Percentiles rank a stretch among this genome's conserved stretches.
Conservation (phyloP, 2,888 invertebrate species). For the Himalopsyche tibetana region DNA sequence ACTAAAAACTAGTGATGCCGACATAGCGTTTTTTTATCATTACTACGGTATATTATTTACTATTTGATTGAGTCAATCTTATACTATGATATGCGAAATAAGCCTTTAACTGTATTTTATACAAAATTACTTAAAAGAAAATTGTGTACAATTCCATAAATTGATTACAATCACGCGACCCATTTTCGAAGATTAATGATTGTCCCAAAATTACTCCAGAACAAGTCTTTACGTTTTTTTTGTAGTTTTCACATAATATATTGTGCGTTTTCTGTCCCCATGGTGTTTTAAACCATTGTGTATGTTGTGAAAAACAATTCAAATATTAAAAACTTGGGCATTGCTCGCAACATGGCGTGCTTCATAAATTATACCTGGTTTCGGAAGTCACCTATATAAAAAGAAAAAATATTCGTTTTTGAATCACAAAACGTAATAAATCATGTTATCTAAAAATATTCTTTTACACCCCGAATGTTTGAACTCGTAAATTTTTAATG, state of each 20-base stretch:
- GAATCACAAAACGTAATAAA: conserved; percentile 1
- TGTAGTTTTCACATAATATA: not conserved
- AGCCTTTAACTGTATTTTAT: not conserved
- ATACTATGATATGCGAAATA: not conserved
- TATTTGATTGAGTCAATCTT: too few relatives aligned
- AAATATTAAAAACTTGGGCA: conserved; percentile 17
- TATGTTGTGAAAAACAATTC: conserved; percentile 10
- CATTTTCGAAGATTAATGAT: conserved; percentile 29
- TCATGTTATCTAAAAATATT: conserved; percentile 20
- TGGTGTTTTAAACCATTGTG: conserved; percentile 3
- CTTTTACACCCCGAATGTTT: not conserved
- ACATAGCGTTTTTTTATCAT: too few relatives aligned
- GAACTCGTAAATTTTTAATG: conserved; percentile 25
- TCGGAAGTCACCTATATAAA: conserved; percentile 21
- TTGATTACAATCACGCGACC: conserved; percentile 16
- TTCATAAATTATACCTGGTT: conserved; percentile 24
- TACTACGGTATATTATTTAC: too few relatives aligned
- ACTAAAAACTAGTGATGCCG: too few relatives aligned
- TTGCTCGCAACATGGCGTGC: not conserved
- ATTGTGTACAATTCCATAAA: conserved; percentile 20
- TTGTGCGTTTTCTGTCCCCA: conserved; percentile 6
- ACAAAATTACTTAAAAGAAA: not conserved
- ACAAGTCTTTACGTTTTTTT: not conserved
- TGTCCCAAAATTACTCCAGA: conserved; percentile 13
- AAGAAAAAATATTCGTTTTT: conserved; percentile 4